A percentile compares a stretch with the other conserved stretches of the same genome.
phyloP scores from a whole-genome alignment of 2,888 invertebrate species.

The Ophioninae sp. region DNA sequence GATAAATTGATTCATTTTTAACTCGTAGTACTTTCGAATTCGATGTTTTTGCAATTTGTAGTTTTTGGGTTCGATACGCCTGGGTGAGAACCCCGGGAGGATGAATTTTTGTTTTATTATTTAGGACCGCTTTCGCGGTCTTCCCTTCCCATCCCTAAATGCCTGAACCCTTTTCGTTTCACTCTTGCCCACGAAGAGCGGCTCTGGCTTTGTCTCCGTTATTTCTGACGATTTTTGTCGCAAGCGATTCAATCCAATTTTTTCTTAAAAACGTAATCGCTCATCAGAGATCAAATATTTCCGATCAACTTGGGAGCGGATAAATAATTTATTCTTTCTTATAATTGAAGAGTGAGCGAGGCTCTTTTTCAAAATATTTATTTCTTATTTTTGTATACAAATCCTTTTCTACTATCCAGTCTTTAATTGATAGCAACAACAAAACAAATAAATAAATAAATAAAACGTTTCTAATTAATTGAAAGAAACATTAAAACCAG shows the following conservation, averaged over 20 bases:
- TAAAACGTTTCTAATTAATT: no score
- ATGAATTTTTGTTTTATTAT: conserved; percentile 61
- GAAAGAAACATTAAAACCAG: no score
- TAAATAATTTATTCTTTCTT: no score
- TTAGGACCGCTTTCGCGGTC: conserved; percentile 57
- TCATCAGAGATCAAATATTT: neutral
- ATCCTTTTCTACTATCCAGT: no score
- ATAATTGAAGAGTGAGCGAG: no score
- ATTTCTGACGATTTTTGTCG: conserved; percentile 3
- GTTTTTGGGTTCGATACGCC: neutral
- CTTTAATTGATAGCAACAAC: neutral
- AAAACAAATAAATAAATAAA: no score
- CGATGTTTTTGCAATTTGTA: neutral
- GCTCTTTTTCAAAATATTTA: neutral
- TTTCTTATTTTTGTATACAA: neutral
- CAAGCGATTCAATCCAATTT: neutral
- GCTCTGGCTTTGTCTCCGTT: neutral
- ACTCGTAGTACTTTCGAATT: neutral
- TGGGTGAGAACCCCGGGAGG: conserved; percentile 39
- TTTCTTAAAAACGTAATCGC: neutral
- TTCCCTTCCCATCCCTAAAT: conserved; percentile 63
- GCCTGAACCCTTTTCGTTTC: conserved; percentile 48
- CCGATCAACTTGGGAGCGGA: neutral
- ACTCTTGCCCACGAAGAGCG: neutral
- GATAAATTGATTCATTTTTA: no score